Evolutionary conservation across 2,888 invertebrate species (phyloP), one percentile per base, ranked within the genome.

Genomic region (Heliconius cydno): DNA sequence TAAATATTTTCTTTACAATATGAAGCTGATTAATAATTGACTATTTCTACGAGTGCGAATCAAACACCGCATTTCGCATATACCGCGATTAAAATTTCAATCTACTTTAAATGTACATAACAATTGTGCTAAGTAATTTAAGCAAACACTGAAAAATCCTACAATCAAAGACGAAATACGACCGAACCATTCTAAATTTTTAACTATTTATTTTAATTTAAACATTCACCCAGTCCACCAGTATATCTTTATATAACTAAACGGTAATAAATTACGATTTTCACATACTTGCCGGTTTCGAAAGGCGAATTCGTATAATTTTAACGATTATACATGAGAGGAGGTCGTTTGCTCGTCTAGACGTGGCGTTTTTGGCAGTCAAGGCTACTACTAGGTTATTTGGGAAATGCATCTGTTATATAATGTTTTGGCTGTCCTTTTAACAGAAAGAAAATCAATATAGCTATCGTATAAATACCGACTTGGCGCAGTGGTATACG

Each of bases 331-430:
- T 89, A 88, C 86, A 83, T 82, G 84, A 88, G 86, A 82, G 82
- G 81, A 84, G 85, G 85, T 89, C 88, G 90, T 89, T 88, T 84
- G 81, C 83, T 81, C 80, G 90, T 90, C 90, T 91, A 91, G 90
- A 91, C 92, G 84, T 86, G 86, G 88, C 60, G 90, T 90, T 92
- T 91, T 92, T 92, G 92, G 92, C 91, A 92, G 89, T 89, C 90
- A 90, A 91, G 91, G 89, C 87, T 88, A 86, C 84, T 65, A 72
- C 67, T 80, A 77, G 79, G 77, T 66, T 66, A 66, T 75, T 65
- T 76, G 38, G 57, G 67, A 46, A 74, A 66, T 78, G 57, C 66
- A 73, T 67, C 41, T 25, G 73, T 80, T 81, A 60, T 76, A 57
- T 78, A 78, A 81, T 78, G 76, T 80, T 79, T 67, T 80, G 74